phyloP scores from a whole-genome alignment of 2,888 invertebrate genomes.

The Plutella xylostella region DNA sequence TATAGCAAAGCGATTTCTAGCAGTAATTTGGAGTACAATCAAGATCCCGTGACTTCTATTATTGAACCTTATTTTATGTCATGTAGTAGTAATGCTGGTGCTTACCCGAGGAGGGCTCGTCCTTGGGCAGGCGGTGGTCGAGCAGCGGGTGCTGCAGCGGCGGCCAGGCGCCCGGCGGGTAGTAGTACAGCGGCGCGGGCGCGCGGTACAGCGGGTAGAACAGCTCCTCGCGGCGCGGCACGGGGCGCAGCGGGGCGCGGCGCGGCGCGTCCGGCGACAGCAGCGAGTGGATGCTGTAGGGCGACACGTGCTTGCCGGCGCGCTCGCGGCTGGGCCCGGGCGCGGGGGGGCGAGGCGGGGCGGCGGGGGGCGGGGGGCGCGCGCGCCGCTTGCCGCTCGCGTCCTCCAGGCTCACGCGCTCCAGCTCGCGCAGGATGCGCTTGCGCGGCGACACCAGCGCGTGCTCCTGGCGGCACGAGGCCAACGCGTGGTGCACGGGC shows the following conservation, averaged over 20 bases:
- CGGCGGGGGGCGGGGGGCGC: conserved; percentile 28
- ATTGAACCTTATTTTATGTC: no score
- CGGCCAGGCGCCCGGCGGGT: conserved; percentile 67
- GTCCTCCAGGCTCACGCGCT: conserved; percentile 80
- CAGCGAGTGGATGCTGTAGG: conserved; percentile 88
- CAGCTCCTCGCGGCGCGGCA: conserved; percentile 32
- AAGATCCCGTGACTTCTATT: no score
- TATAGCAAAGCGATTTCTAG: no score
- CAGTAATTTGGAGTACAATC: no score
- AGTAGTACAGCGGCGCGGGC: conserved; percentile 54
- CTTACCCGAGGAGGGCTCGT: conserved; percentile 70
- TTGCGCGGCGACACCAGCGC: conserved; percentile 84
- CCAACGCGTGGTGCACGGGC: conserved; percentile 57
- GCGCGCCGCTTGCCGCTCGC: conserved; percentile 53
- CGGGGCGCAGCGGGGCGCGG: conserved; percentile 40
- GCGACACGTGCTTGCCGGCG: conserved; percentile 69
- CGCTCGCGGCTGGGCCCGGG: conserved; percentile 33
- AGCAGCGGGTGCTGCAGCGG: conserved; percentile 58
- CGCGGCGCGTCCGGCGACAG: conserved; percentile 72
- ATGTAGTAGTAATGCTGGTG: no score
- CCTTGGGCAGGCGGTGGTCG: conserved; percentile 65
- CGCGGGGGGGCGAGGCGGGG: conserved; percentile 22
- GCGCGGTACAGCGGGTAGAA: conserved; percentile 41
- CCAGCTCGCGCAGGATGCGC: conserved; percentile 84
- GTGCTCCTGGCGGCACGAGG: conserved; percentile 59